Evolutionary conservation across 2,888 invertebrate species (phyloP), one percentile per base, ranked within the genome.

Genomic region (Halictus ligatus): DNA sequence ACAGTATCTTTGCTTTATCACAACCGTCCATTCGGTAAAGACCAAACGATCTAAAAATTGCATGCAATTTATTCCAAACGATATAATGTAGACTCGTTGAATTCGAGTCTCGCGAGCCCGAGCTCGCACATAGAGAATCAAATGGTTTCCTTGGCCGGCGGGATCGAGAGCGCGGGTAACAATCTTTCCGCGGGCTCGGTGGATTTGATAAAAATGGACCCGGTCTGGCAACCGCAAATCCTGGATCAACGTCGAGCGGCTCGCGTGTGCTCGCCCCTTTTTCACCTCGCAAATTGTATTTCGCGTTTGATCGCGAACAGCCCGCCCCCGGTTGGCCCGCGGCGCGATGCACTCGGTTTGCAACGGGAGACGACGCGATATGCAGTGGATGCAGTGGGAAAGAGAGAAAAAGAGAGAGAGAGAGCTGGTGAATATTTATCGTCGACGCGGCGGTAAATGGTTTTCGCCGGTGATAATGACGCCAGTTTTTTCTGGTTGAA

Each of bases 301-400:
- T 81, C 72, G 48, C 72, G 80, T 81, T 81, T 48, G 80, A 83
- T 80, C 81, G 80, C 74, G 74, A 80, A 50, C 78, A 72, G 48
- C 72, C 29, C 60, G 48, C 13, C 50, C 50, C 35, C 15, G 54
- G 18, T 21, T 75, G n/a, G 48, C 64, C 72, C 40, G 48, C 60
- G 58, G 60, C 72, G 21, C 50, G 8, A 29, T 64, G 64, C 64
- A 64, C 54, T 25, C 60, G 60, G 21, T 50, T 50, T 64, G 64
- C 64, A 64, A 58, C n/a, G n/a, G 21, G 12, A n/a, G 58, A 21
- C 58, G 58, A 58, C 58, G n/a, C n/a, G 58, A 58, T 58, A 58
- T 58, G 12, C 58, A n/a, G n/a, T 58, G 58, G 25, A 60, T 60
- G 13, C 60, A 6, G 6, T 25, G 60, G 0, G 60, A 25, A n/a